A percentile compares a stretch with the other conserved stretches of the same genome.
These are phyloP conservation scores for Ctenoplectra terminalis DNA, from an alignment of 1,140 invertebrate genomes.

Conservation along the genomic window DNA sequence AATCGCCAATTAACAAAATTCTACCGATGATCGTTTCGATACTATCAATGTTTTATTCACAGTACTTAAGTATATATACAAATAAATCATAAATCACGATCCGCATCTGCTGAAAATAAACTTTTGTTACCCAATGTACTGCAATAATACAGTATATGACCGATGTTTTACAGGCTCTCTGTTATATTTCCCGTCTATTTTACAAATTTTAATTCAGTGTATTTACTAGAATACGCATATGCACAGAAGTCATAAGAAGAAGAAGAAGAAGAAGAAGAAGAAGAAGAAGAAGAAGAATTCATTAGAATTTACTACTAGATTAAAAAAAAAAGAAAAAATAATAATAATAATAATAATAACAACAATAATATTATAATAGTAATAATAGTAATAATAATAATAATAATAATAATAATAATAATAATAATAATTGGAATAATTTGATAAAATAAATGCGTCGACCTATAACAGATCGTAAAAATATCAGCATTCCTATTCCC, in stretches of 20 bases:
- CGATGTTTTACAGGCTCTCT: not conserved
- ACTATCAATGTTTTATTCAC: slow-evolving; percentile 70
- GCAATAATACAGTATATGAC: slow-evolving; percentile 19
- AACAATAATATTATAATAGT: too few species aligned
- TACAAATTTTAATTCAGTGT: not conserved
- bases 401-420: too few species aligned
- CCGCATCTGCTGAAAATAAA: slow-evolving; percentile 47
- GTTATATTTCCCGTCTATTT: too few species aligned
- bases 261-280: too few species aligned
- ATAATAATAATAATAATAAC: too few species aligned
- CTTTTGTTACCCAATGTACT: slow-evolving; percentile 55
- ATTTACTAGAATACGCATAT: not conserved
- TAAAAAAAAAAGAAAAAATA: too few species aligned
- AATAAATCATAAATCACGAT: slow-evolving; percentile 71
- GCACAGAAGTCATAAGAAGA: not conserved
- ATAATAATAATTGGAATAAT: slow-evolving; percentile 18
- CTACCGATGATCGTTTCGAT: slow-evolving; percentile 23
- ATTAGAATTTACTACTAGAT: too few species aligned
- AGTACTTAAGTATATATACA: slow-evolving; percentile 73
- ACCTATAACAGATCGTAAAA: slow-evolving; percentile 12
- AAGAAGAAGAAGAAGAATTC: too few species aligned
- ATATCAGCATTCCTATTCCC: not conserved
- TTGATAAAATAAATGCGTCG: slow-evolving; percentile 19
- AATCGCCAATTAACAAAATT: not conserved
- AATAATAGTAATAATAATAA: too few species aligned